Evolutionary conservation across 2,797 vertebrate species (phyloP).

Genomic region (Clarias laeviceps): DNA sequence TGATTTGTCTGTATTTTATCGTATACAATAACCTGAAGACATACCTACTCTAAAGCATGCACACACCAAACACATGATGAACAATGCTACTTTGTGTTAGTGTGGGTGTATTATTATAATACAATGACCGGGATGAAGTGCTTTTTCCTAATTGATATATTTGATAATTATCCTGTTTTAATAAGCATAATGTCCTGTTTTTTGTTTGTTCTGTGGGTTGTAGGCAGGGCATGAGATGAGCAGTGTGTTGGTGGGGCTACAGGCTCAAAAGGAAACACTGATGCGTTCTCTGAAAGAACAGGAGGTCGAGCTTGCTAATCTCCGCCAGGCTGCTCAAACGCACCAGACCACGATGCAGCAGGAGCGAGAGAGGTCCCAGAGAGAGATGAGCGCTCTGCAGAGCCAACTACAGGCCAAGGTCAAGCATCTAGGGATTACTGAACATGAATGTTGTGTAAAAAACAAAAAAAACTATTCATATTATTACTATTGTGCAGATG

Average conservation of each 20-base stretch:
- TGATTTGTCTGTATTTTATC: not conserved
- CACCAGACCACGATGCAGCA: constrained; percentile 70
- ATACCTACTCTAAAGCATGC: not conserved
- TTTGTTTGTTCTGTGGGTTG: not conserved
- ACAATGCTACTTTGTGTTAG: not conserved
- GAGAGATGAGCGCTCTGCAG: constrained; percentile 66
- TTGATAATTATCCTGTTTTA: not conserved
- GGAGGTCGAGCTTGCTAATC: constrained; percentile 70
- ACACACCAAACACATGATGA: not conserved
- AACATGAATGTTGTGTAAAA: not conserved
- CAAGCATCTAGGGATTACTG: not conserved
- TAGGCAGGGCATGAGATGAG: constrained; percentile 77
- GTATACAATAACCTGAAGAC: not conserved
- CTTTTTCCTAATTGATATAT: not conserved
- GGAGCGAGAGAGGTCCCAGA: constrained; percentile 70
- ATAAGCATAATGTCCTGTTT: not conserved
- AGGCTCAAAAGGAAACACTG: constrained; percentile 76
- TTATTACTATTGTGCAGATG: not conserved
- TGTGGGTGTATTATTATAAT: not conserved
- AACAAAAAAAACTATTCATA: not conserved
- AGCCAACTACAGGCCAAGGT: constrained; percentile 78
- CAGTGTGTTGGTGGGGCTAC: constrained; percentile 69
- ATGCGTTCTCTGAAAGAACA: constrained; percentile 64
- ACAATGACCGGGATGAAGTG: not conserved
- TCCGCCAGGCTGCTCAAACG: constrained; percentile 74